phyloP scores from a whole-genome alignment of 2,888 invertebrate species.

The Entomobrya proxima region DNA sequence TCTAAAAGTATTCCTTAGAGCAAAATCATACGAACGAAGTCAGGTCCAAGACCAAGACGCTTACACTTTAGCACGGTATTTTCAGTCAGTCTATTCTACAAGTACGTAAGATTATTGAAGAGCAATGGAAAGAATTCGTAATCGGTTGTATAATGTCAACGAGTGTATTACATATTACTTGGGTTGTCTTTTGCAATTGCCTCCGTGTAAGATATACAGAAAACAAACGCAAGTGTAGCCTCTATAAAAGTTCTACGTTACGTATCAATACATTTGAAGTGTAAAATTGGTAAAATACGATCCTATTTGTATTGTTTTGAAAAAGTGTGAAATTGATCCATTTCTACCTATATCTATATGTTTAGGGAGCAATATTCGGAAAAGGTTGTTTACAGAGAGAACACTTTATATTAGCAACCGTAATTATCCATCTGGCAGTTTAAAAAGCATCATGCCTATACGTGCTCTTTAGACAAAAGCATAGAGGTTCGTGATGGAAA shows the following conservation, averaged over 20 bases:
- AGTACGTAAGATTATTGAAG: neutral
- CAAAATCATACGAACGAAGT: neutral
- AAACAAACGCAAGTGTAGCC: constrained; percentile 22
- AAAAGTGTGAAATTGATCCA: constrained; percentile 13
- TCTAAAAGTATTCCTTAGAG: neutral
- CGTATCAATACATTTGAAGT: neutral
- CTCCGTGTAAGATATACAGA: neutral
- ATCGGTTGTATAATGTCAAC: neutral
- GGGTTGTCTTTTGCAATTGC: neutral
- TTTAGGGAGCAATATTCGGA: neutral
- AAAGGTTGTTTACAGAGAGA: neutral
- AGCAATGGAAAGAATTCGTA: neutral
- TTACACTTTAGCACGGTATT: constrained; percentile 1
- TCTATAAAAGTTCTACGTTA: constrained; percentile 6
- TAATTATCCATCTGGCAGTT: too few species aligned
- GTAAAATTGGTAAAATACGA: constrained; percentile 60
- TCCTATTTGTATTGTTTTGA: neutral
- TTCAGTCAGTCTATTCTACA: constrained; percentile 24
- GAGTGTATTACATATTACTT: neutral
- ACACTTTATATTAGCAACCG: neutral
- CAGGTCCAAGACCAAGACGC: neutral
- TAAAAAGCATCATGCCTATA: too few species aligned
- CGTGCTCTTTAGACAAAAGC: too few species aligned
- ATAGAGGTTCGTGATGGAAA: constrained; percentile 38
- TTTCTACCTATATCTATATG: neutral